Conservation (phyloP, 2,797 vertebrate species). For the Pangasius djambal region DNA sequence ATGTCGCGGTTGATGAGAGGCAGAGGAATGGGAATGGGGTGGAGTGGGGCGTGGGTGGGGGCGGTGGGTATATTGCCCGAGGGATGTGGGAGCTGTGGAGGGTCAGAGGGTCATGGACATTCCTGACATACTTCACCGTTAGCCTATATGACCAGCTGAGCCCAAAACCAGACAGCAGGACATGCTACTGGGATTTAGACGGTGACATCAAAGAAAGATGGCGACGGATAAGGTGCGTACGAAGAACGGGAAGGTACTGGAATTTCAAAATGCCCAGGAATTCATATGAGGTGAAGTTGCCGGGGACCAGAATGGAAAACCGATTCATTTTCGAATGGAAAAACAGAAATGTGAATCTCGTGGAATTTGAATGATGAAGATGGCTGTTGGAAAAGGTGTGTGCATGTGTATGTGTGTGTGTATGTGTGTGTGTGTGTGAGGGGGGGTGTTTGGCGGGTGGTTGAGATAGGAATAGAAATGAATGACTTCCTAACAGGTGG, state of each 20-base stretch:
- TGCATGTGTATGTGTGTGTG: constrained; percentile 15
- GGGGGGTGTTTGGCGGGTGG: constrained; percentile 34
- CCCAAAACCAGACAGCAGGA: constrained; percentile 7
- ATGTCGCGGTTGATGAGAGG: constrained; percentile 9
- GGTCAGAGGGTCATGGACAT: constrained; percentile 73
- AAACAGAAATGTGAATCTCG: background rate
- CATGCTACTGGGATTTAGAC: background rate
- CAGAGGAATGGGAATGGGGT: constrained; percentile 4
- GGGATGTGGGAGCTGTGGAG: constrained; percentile 62
- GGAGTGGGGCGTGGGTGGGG: background rate
- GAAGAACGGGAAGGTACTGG: background rate
- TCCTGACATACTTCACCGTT: constrained; percentile 73
- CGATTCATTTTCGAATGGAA: background rate
- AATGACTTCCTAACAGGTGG: constrained; percentile 75
- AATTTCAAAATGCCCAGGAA: background rate
- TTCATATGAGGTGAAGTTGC: too few species aligned
- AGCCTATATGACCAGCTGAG: constrained; percentile 70
- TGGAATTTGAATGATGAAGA: background rate
- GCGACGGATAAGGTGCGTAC: background rate
- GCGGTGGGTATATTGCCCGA: background rate
- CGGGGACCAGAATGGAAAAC: background rate
- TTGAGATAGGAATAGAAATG: constrained; percentile 62
- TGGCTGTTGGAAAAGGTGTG: constrained; percentile 1
- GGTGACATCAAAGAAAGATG: background rate
- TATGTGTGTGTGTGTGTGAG: background rate